Percentiles rank a stretch among this genome's conserved stretches.
These are phyloP conservation scores for Apeltes quadracus DNA, from an alignment of 2,113 vertebrate species.

Conservation along the genomic window DNA sequence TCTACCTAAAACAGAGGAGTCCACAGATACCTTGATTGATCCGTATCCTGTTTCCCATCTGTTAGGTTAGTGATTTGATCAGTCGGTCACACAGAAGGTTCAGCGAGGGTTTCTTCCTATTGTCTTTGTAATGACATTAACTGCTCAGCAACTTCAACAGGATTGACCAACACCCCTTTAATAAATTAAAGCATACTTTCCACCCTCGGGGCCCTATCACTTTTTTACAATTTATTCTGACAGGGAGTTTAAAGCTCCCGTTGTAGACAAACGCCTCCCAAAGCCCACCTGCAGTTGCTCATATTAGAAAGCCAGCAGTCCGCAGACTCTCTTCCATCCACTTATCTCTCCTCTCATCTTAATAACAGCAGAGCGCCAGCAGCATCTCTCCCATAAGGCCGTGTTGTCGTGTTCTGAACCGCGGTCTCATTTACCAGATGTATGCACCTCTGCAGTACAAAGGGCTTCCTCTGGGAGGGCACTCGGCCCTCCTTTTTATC, in stretches of 20 bases:
- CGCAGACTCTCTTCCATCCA: constrained; percentile 12
- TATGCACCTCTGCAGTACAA: constrained; percentile 20
- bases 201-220: too few relatives aligned
- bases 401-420: constrained; percentile 22
- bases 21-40: too few relatives aligned
- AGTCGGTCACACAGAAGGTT: too few relatives aligned
- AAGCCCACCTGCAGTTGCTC: background rate
- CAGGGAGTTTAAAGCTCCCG: background rate
- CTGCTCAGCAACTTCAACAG: too few relatives aligned
- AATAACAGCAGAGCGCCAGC: constrained; percentile 33
- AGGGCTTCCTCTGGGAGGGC: constrained; percentile 28
- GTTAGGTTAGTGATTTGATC: too few relatives aligned
- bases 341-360: constrained; percentile 51
- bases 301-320: background rate
- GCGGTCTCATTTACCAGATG: constrained; percentile 42
- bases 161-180: too few relatives aligned
- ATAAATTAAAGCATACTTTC: too few relatives aligned
- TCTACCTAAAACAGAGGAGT: too few relatives aligned
- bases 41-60: too few relatives aligned
- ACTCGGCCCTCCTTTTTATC: constrained; percentile 4
- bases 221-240: background rate
- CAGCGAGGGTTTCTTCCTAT: too few relatives aligned
- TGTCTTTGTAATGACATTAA: too few relatives aligned
- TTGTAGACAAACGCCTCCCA: background rate
- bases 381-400: constrained; percentile 35